Evolutionary conservation across 1,140 invertebrate genomes (phyloP), one percentile per base, ranked within the genome.

Genomic region (Drosophila santomea): DNA sequence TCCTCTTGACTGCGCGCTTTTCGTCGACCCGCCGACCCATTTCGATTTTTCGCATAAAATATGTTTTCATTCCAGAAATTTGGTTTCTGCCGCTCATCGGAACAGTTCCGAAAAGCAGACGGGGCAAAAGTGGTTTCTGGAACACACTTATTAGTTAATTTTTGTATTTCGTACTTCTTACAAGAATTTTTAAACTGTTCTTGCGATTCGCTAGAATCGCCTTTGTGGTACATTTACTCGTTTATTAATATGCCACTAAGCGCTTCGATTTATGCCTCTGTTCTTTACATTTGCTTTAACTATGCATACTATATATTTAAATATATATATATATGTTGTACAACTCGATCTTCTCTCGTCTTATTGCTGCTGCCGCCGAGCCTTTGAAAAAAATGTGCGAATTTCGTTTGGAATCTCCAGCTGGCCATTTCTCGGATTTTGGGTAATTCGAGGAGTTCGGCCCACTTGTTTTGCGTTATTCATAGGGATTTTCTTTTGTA

Each of bases 201-300:
- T 54, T 69, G 61, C 25, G 47, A 44, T 61, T 84, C 56, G 41
- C 77, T 44, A 72, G 61, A 66, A 58, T 72, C 54, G 41, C 39
- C 62, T 52, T 47, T 77, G 36, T 59, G 17, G 32, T 58, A 54
- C 28, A 17, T 51, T 45, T 64, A 55, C 60, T 58, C 63, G 43
- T 69, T 50, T 48, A 47, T 52, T 43, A 73, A 64, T 74, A 56
- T 69, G 69, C 56, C 71, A 74, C 54, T 64, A 79, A 74, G 58
- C 80, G 71, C 57, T 62, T 63, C 67, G 45, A 62, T 51, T 68
- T 68, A 39, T 64, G 47, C 36, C 63, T 68, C 38, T 48, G 17
- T 25, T 86, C 72, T 82, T 88, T 86, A 76, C 76, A 79, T 82
- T 83, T 68, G 66, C 60, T 68, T 89, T 88, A 88, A 83, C 79